Conservation (phyloP, 2,113 vertebrate genomes). For the Ceyx melanurus region DNA sequence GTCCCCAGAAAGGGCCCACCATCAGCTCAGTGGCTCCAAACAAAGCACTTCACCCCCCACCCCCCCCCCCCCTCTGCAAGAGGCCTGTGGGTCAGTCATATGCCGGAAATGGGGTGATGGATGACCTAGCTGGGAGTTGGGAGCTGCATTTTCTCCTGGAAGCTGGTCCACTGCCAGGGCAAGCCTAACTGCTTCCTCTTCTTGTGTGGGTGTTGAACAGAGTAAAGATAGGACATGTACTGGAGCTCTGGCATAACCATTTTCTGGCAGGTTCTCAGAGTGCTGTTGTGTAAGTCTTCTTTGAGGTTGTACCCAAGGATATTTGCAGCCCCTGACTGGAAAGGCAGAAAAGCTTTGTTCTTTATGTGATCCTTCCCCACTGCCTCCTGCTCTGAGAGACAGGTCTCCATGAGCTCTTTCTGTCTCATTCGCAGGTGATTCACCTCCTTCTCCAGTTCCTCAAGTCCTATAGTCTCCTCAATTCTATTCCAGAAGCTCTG, state of each 20-base stretch:
- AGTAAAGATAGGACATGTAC: conserved; percentile 77
- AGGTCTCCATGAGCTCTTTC: conserved; percentile 72
- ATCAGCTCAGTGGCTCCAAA: rapidly evolving
- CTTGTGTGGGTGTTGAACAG: conserved; percentile 78
- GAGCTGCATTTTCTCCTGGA: not conserved
- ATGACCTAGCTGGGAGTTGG: not conserved
- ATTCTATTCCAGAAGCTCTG: conserved; percentile 83
- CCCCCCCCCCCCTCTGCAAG: rapidly evolving
- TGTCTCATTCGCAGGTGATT: conserved; percentile 62
- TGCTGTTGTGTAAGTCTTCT: conserved; percentile 57
- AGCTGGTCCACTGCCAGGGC: not conserved
- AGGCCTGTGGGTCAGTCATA: rapidly evolving
- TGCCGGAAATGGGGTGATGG: not conserved
- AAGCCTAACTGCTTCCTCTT: conserved; percentile 8
- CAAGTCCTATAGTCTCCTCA: conserved; percentile 61
- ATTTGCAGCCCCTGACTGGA: conserved; percentile 79
- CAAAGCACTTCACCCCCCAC: not conserved
- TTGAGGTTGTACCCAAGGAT: conserved; percentile 88
- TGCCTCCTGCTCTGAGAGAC: conserved; percentile 71
- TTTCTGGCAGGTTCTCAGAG: conserved; percentile 68
- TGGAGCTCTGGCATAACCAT: conserved; percentile 85
- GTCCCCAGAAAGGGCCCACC: not conserved
- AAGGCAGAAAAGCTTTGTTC: conserved; percentile 77
- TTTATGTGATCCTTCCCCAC: conserved; percentile 62
- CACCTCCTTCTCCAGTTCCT: conserved; percentile 77